These are phyloP conservation scores for Desoria tigrina DNA, from an alignment of 2,888 invertebrate genomes.

Conservation along the genomic window DNA sequence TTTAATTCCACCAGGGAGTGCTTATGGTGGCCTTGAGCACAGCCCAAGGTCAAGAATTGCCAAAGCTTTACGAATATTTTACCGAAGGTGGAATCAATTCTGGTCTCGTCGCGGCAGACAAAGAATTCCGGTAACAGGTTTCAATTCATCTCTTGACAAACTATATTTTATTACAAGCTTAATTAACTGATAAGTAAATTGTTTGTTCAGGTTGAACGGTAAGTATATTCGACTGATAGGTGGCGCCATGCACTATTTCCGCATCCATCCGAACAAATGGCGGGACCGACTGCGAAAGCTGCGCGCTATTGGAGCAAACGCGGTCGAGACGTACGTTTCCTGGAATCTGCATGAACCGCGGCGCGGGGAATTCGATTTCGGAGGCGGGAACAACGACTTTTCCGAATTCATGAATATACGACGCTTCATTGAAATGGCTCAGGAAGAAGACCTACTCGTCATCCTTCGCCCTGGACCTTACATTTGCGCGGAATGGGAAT, in stretches of 20 bases:
- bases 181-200: no score
- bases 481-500: conserved; percentile 6
- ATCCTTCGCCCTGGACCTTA: conserved; percentile 58
- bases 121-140: conserved; percentile 54
- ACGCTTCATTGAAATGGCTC: conserved; percentile 58
- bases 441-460: conserved; percentile 60
- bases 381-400: conserved; percentile 54
- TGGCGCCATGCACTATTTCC: conserved; percentile 63
- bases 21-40: no score
- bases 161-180: no score
- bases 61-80: conserved; percentile 60
- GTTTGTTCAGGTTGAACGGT: conserved; percentile 57
- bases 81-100: conserved; percentile 56
- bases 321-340: conserved; percentile 55
- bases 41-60: conserved; percentile 47
- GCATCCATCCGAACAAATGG: conserved; percentile 61
- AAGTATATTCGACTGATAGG: conserved; percentile 58
- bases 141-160: neutral
- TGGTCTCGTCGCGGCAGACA: conserved; percentile 55
- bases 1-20: no score
- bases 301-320: conserved; percentile 61
- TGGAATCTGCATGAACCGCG: conserved; percentile 59
- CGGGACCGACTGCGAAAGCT: conserved; percentile 60
- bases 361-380: conserved; percentile 57
- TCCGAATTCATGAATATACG: conserved; percentile 55